Evolutionary conservation across 2,888 invertebrate species (phyloP).

Genomic region (Cheilosia urbana): DNA sequence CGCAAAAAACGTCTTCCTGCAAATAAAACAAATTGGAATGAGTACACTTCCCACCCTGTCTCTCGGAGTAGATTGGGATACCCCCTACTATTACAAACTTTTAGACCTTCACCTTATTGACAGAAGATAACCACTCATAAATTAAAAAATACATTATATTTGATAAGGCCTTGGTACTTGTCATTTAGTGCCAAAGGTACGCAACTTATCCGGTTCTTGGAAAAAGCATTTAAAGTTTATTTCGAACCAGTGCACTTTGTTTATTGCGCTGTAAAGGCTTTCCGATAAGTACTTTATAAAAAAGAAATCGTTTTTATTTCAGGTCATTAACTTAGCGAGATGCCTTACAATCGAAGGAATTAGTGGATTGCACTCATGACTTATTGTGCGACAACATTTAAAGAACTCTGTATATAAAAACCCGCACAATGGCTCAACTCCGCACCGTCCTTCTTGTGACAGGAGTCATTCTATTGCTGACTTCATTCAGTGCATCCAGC

Average conservation of each 20-base stretch:
- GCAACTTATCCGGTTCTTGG: background rate
- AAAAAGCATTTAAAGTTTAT: background rate
- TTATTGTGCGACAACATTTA: constrained; percentile 2
- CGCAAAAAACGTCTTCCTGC: too few relatives aligned
- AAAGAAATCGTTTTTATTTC: background rate
- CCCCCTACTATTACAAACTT: background rate
- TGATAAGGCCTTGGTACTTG: constrained; percentile 2
- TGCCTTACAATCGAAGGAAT: background rate
- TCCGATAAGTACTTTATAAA: background rate
- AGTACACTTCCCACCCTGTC: too few relatives aligned
- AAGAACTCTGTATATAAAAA: background rate
- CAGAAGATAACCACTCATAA: constrained; percentile 19
- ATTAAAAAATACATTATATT: background rate
- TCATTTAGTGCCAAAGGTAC: too few relatives aligned
- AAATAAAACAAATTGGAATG: too few relatives aligned
- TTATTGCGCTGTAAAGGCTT: background rate
- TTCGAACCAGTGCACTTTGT: background rate
- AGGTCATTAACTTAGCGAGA: background rate
- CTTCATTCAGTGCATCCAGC: background rate
- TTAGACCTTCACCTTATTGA: background rate
- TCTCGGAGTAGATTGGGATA: too few relatives aligned
- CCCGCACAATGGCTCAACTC: constrained; percentile 20
- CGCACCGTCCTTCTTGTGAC: constrained; percentile 1
- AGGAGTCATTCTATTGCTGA: constrained; percentile 16
- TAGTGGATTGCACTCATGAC: background rate